Percentiles rank a stretch among this genome's conserved stretches.
Evolutionary conservation across 1,140 invertebrate species (phyloP).

Genomic region (Megathymus violae): DNA sequence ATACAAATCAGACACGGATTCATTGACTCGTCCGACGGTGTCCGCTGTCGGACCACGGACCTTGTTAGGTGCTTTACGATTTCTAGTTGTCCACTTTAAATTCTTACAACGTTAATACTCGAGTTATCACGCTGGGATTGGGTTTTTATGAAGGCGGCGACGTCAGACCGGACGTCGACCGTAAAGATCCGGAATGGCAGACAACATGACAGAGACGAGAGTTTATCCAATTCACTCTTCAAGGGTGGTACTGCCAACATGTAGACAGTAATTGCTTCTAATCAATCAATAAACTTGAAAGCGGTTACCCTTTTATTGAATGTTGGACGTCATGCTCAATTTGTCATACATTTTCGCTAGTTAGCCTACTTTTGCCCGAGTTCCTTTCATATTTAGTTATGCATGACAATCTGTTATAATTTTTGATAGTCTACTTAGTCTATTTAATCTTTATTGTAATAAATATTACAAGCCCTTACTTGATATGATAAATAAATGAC

Average conservation of each 20-base stretch:
- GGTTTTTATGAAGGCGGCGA: slow-evolving; percentile 8
- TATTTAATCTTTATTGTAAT: no score
- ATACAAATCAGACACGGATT: slow-evolving; percentile 20
- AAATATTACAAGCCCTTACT: no score
- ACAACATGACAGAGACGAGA: slow-evolving; percentile 21
- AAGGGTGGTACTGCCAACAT: slow-evolving; percentile 19
- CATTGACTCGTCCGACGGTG: slow-evolving; percentile 21
- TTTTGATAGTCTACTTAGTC: no score
- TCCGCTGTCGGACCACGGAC: slow-evolving; percentile 4
- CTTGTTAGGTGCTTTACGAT: slow-evolving; percentile 30
- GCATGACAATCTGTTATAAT: no score
- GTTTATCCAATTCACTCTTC: slow-evolving; percentile 24
- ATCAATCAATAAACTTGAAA: slow-evolving; percentile 19
- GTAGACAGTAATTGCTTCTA: slow-evolving; percentile 14
- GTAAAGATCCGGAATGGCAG: slow-evolving; percentile 24
- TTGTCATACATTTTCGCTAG: not conserved
- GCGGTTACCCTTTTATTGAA: not conserved
- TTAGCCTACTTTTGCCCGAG: no score
- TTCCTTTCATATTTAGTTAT: no score
- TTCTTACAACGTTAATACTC: slow-evolving; percentile 27
- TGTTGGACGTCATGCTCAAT: not conserved
- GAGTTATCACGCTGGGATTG: slow-evolving; percentile 14
- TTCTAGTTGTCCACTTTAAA: slow-evolving; percentile 26
- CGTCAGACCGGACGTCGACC: slow-evolving; percentile 1
- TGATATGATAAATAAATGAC: not conserved